Evolutionary conservation across 2,113 vertebrate genomes (phyloP), one percentile per base, ranked within the genome.

Genomic region (Sebastes schlegelii): DNA sequence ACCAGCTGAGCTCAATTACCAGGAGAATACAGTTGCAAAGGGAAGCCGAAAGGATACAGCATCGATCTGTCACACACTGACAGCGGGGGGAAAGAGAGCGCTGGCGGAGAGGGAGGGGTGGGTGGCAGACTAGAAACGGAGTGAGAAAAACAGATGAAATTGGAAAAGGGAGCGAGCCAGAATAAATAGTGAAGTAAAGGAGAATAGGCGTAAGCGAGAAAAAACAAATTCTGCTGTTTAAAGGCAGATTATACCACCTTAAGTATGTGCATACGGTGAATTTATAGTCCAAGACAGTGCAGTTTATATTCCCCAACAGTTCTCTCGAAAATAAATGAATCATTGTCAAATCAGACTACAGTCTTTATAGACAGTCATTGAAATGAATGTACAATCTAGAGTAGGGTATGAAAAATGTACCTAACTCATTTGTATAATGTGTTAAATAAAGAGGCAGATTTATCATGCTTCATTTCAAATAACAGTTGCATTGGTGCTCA

Each of bases 1-100:
- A 89, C 87, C 92, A 92, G 89, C 92, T 94, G 93, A 93, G 91
- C 92, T 94, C 93, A 93, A 94, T 93, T 94, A 93, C 90, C 90
- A 91, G 91, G 93, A 91, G 92, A 94, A 94, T 90, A 90, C 90
- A 90, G 90, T 92, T 84, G 89, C 87, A 92, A 91, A 88, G 86
- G 92, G 85, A 91, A 91, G 88, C 87, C 80, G 78, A 86, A 88
- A 92, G 91, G 91, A 92, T 90, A 88, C 90, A 86, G 89, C 91
- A 93, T 93, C 88, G 85, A 92, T 94, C 92, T 90, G 92, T 93
- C 93, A 89, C 86, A 91, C 80, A 55, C 57, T 84, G 89, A 86
- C 85, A 89, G 89, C 19, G 2, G 74, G 77, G 79, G 49, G 34
- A 34, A 81, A 77, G 83, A 83, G 74, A 90, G 82, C 54, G 42